Base-by-base conservation (phyloP, 2,797 vertebrate species). In the Mionectes olivaceus region DNA sequence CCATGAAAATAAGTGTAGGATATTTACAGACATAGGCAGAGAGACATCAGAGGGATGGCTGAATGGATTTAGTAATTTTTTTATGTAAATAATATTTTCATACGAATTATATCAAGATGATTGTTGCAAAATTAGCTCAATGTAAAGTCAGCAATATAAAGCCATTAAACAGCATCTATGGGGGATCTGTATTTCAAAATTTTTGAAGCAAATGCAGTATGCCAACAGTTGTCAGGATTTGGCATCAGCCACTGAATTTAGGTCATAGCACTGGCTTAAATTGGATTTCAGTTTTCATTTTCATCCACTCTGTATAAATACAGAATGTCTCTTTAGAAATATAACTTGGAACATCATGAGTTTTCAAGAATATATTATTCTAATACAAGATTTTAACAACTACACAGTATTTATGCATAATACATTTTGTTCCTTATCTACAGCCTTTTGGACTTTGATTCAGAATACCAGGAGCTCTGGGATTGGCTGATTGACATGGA, bases 401-500 rank as follows among this genome's bases (percentile, higher is more conserved):
- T 97, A 96, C 91, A 83, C 88, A 94, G 94, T 97, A 97, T 98
- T 97, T 97, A 98, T 98, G 97, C 97, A 98, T 98, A 98, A 98
- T 98, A 97, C 97, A 97, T 98, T 98, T 97, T 97, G 77, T 97
- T 96, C 95, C 97, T 98, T 97, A 93, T 97, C 98, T 98, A 94
- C 97, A 99, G 99, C 98, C 98, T 99, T 97, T 99, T 99, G 97
- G 99, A 99, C 96, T 99, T 99, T 97, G 99, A 99, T 98, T 98
- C 98, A 16, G 99, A 99, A 95, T 99, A 99, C 97, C 99, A 99
- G 98, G 99, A 99, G 98, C 98, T 99, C 94, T 99, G 99, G 99
- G 99, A 99, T 98, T 99, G 99, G 99, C 98, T 99, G 98, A 99
- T 99, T 98, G 99, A 99, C 98, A 99, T 99, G 99, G 99, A 99